phyloP scores from a whole-genome alignment of 2,888 invertebrate genomes.

The Amiota mariae region DNA sequence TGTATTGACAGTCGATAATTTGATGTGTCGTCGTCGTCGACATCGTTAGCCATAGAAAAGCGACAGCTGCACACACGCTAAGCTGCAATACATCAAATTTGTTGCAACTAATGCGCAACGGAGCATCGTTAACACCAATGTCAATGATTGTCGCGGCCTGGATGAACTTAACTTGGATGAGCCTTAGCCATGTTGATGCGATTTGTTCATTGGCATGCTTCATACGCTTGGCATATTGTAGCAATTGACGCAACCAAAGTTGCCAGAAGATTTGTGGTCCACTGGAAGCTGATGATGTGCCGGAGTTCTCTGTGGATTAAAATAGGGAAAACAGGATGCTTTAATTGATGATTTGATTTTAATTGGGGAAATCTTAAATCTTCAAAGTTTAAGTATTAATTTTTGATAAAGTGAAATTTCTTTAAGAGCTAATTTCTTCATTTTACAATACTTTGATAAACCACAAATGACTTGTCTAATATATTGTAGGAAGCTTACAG shows the following conservation, averaged over 20 bases:
- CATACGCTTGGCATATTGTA: constrained; percentile 43
- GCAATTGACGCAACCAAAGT: constrained; percentile 49
- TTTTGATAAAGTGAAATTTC: not conserved
- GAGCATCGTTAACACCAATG: not conserved
- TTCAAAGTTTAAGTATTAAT: not conserved
- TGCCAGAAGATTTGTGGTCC: constrained; percentile 55
- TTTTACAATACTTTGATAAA: constrained; percentile 15
- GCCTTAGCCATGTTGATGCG: constrained; percentile 43
- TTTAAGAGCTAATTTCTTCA: not conserved
- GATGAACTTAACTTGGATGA: constrained; percentile 46
- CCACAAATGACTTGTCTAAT: no score
- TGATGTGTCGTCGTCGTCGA: constrained; percentile 54
- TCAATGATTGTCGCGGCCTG: constrained; percentile 26
- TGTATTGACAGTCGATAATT: constrained; percentile 65
- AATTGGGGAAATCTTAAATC: not conserved
- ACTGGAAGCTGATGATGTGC: constrained; percentile 52
- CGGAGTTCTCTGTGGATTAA: constrained; percentile 49
- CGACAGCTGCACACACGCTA: constrained; percentile 32
- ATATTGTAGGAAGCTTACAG: no score
- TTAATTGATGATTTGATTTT: not conserved
- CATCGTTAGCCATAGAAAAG: constrained; percentile 42
- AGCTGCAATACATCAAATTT: constrained; percentile 41
- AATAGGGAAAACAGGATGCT: not conserved
- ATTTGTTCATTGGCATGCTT: constrained; percentile 33
- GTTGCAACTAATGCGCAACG: constrained; percentile 19